These are phyloP conservation scores for Eunapius fragilis DNA, from an alignment of 37 sponge, comb jelly and placozoan species.

Conservation along the genomic window DNA sequence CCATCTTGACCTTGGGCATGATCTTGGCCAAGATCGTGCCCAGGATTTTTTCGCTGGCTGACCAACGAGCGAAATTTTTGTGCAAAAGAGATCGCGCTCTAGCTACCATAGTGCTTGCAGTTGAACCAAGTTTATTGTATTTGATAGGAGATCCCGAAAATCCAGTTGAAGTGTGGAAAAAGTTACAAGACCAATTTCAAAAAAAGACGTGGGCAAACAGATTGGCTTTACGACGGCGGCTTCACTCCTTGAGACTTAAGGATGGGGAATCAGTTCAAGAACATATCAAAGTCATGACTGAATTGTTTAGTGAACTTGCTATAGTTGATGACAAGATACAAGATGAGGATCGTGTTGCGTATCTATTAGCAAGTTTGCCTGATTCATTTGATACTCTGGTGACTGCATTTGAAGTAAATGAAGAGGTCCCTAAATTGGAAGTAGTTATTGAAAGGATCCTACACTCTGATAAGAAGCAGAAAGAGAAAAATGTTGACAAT, in stretches of 20 bases:
- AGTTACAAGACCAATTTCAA: conserved; percentile 32
- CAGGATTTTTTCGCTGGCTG: no score
- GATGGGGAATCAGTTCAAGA: conserved; percentile 42
- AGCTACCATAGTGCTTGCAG: conserved; percentile 43
- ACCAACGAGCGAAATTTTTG: conserved; percentile 21
- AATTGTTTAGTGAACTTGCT: conserved; percentile 41
- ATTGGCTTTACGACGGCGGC: conserved; percentile 26
- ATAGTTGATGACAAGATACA: conserved; percentile 25
- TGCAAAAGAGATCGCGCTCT: conserved; percentile 43
- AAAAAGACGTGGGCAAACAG: conserved; percentile 57
- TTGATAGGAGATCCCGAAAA: conserved; percentile 46
- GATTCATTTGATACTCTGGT: conserved; percentile 50
- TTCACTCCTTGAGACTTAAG: conserved; percentile 35
- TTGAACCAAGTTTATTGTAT: conserved; percentile 45
- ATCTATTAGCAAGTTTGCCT: conserved; percentile 51
- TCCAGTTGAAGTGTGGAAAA: conserved; percentile 35
- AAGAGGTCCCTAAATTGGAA: conserved; percentile 52
- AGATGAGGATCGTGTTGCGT: conserved; percentile 43
- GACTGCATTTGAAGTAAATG: conserved; percentile 58
- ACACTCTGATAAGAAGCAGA: conserved; percentile 38
- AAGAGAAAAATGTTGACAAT: conserved; percentile 14
- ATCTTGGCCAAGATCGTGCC: no score
- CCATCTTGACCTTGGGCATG: no score
- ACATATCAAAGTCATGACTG: conserved; percentile 49
- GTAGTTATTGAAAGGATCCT: conserved; percentile 47